Percentiles rank a stretch among this genome's conserved stretches.
phyloP scores from a whole-genome alignment of 1,140 invertebrate species.

The Triops longicaudatus region DNA sequence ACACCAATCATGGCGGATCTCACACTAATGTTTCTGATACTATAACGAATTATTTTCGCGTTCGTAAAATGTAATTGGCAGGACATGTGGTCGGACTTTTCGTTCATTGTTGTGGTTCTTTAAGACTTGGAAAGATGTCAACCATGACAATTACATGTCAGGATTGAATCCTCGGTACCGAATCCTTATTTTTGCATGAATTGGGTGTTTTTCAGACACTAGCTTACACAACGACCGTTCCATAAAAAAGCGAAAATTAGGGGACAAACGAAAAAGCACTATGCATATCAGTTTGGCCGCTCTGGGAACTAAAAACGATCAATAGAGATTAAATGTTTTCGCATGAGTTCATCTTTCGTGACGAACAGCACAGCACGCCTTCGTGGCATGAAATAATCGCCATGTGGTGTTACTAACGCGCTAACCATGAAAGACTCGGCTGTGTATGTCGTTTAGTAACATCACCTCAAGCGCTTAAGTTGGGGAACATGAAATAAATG shows the following conservation, averaged over 20 bases:
- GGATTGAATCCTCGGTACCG: too few species aligned
- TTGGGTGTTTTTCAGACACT: too few species aligned
- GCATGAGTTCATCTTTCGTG: not conserved
- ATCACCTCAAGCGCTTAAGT: not conserved
- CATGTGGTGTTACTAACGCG: not conserved
- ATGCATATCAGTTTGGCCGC: not conserved
- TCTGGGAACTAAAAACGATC: not conserved
- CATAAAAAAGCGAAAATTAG: not conserved
- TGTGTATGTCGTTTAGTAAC: not conserved
- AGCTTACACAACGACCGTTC: not conserved
- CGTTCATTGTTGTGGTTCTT: too few species aligned
- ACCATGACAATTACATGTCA: too few species aligned
- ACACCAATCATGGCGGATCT: too few species aligned
- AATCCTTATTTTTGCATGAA: too few species aligned
- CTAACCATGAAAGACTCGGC: not conserved
- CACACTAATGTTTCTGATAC: too few species aligned
- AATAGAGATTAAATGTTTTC: slow-evolving; percentile 8
- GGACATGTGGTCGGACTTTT: too few species aligned
- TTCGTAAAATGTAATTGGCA: too few species aligned
- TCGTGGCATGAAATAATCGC: not conserved
- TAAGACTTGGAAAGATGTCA: too few species aligned
- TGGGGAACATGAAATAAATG: not conserved
- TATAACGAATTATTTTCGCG: too few species aligned
- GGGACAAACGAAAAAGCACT: not conserved
- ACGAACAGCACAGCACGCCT: slow-evolving; percentile 10